These are phyloP conservation scores for Urosaurus nigricauda DNA, from an alignment of 2,797 vertebrate species.

Conservation along the genomic window DNA sequence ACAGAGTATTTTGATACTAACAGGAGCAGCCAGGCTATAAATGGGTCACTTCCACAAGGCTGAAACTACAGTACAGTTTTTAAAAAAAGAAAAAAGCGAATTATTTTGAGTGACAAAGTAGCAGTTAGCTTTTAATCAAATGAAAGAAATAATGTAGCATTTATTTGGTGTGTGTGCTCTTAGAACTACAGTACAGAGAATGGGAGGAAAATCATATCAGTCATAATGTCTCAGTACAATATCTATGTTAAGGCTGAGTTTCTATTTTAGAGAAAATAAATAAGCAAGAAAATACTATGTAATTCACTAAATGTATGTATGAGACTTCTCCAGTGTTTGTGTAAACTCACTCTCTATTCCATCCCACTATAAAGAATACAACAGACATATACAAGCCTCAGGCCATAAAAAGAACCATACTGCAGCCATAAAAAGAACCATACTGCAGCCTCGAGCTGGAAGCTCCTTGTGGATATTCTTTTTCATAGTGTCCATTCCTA, in stretches of 20 bases:
- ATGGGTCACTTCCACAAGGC: slow-evolving; percentile 1
- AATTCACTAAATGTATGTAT: too few relatives aligned
- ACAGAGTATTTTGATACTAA: background rate
- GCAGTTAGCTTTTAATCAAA: slow-evolving; percentile 22
- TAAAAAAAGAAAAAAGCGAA: too few relatives aligned
- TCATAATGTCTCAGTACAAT: background rate
- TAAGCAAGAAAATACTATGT: too few relatives aligned
- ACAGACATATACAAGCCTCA: too few relatives aligned
- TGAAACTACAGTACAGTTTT: background rate
- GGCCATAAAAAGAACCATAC: too few relatives aligned
- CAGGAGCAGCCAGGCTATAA: slow-evolving; percentile 13
- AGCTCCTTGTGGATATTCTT: too few relatives aligned
- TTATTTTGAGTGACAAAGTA: slow-evolving; percentile 26
- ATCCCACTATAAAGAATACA: too few relatives aligned
- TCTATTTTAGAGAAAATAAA: slow-evolving; percentile 13
- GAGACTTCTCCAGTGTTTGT: too few relatives aligned
- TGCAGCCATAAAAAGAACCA: too few relatives aligned
- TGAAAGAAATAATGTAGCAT: background rate
- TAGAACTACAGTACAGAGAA: slow-evolving; percentile 20
- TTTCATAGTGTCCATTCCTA: background rate
- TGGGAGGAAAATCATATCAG: slow-evolving; percentile 8
- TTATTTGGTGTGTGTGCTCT: background rate
- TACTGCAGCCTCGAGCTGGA: too few relatives aligned
- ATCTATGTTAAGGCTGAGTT: background rate
- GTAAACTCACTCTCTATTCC: too few relatives aligned